phyloP scores from a whole-genome alignment of 2,797 vertebrate genomes.

The Oryzias sinensis region DNA sequence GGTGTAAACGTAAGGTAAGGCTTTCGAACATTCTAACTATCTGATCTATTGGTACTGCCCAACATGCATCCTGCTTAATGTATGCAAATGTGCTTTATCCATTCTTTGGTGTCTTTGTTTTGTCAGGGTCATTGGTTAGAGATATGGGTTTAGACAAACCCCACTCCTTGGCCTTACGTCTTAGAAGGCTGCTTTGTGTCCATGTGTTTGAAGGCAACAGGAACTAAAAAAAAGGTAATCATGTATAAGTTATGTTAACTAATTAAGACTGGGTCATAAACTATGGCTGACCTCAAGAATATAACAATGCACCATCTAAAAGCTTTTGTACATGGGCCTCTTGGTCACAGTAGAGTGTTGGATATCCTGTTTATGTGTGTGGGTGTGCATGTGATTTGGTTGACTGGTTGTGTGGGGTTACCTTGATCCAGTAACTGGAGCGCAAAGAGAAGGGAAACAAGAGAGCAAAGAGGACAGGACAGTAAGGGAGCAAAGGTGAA shows the following conservation, averaged over 20 bases:
- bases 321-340: constrained; percentile 81
- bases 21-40: constrained; percentile 64
- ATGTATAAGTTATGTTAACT: constrained; percentile 90
- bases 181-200: constrained; percentile 30
- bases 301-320: constrained; percentile 79
- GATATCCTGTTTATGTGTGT: constrained; percentile 70
- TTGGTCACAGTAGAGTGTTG: constrained; percentile 86
- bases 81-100: background rate
- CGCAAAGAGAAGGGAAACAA: constrained; percentile 69
- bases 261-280: constrained; percentile 86
- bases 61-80: constrained; percentile 24
- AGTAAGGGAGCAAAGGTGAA: constrained; percentile 53
- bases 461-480: constrained; percentile 67
- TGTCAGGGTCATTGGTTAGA: constrained; percentile 10
- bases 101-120: constrained; percentile 14
- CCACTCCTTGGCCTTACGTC: constrained; percentile 25
- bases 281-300: constrained; percentile 77
- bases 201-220: constrained; percentile 54
- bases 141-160: constrained; percentile 16
- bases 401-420: constrained; percentile 58
- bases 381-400: constrained; percentile 52
- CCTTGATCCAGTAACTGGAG: constrained; percentile 84
- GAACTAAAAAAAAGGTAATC: constrained; percentile 65
- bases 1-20: background rate
- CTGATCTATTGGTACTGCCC: constrained; percentile 42